Evolutionary conservation across 2,113 vertebrate species (phyloP).

Genomic region (Microcebus jonahi): DNA sequence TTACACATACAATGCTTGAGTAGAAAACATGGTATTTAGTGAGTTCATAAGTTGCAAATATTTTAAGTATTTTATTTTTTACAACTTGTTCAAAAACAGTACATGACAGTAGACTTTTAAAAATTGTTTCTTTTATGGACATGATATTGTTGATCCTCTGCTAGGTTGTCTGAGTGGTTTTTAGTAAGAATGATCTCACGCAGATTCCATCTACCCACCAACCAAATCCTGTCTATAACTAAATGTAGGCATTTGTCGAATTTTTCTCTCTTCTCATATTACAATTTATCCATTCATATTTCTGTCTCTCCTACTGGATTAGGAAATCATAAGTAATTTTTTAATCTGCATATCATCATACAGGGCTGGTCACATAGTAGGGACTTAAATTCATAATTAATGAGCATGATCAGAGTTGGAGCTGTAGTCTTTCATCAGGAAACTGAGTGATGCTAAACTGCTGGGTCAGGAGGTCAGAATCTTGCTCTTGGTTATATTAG

Average conservation of each 20-base stretch:
- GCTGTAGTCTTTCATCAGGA: not conserved
- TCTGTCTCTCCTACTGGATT: not conserved
- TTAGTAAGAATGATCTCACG: not conserved
- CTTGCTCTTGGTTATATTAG: not conserved
- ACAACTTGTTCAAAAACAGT: not conserved
- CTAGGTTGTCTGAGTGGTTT: not conserved
- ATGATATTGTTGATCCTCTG: not conserved
- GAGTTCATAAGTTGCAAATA: not conserved
- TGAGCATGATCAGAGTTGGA: not conserved
- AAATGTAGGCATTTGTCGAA: not conserved
- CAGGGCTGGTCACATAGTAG: not conserved
- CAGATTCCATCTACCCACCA: not conserved
- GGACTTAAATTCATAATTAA: not conserved
- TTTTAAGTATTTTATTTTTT: not conserved
- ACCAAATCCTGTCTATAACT: not conserved
- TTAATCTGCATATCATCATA: not conserved
- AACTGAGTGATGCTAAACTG: not conserved
- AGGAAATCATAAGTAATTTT: not conserved
- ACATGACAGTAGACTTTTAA: not conserved
- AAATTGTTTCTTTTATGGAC: not conserved
- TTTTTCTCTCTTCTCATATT: not conserved
- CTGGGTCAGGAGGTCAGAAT: not conserved
- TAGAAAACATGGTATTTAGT: not conserved
- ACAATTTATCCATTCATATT: not conserved
- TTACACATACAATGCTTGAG: rapidly evolving